phyloP scores from a whole-genome alignment of 2,888 invertebrate species.

The Orchestes rusci region DNA sequence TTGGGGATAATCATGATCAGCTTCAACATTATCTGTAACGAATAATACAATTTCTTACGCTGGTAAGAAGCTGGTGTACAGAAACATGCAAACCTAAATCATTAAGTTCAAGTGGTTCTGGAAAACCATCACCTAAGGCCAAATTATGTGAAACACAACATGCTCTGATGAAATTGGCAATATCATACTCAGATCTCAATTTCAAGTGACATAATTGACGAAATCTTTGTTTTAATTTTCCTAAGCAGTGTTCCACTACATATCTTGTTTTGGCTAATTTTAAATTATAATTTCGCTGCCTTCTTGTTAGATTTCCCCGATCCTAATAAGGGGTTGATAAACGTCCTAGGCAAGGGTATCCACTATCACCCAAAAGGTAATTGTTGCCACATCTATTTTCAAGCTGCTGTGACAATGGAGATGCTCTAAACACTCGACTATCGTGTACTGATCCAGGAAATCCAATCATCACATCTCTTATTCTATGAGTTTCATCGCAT shows the following conservation, averaged over 20 bases:
- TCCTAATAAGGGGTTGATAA: slow-evolving; percentile 3
- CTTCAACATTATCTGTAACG: too few species aligned
- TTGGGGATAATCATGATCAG: too few species aligned
- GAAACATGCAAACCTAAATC: background rate
- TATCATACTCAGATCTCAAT: background rate
- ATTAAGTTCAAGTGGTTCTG: background rate
- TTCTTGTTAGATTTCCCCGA: slow-evolving; percentile 2
- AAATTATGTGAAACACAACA: slow-evolving; percentile 6
- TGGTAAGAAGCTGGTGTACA: too few species aligned
- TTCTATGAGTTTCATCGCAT: background rate
- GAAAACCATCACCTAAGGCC: slow-evolving; percentile 2
- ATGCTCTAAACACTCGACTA: slow-evolving; percentile 6
- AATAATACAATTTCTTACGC: too few species aligned
- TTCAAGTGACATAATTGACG: slow-evolving; percentile 2
- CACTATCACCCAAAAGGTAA: slow-evolving; percentile 10
- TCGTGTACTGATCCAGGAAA: slow-evolving; percentile 11
- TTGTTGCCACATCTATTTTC: slow-evolving; percentile 5
- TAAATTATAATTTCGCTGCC: background rate
- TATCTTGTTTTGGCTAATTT: background rate
- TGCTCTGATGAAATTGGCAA: slow-evolving; percentile 15
- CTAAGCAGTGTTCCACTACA: background rate
- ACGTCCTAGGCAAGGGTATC: slow-evolving; percentile 7
- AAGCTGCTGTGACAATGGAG: slow-evolving; percentile 2
- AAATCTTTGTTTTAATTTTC: slow-evolving; percentile 2
- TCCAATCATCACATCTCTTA: background rate